Evolutionary conservation across 2,113 vertebrate species (phyloP), one percentile per base, ranked within the genome.

Genomic region (Micromys minutus): DNA sequence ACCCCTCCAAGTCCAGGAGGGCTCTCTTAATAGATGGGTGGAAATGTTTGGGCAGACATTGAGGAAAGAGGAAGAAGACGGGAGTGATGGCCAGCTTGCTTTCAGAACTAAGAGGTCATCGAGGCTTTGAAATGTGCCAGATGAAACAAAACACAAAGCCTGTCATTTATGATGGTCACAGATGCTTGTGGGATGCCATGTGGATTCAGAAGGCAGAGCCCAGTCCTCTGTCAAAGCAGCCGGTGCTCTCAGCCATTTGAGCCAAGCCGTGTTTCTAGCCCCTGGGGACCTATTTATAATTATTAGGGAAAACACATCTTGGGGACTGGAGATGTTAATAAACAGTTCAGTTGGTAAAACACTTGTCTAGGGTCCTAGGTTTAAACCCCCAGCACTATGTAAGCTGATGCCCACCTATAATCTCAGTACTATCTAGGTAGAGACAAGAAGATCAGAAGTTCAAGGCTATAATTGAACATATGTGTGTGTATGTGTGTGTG

Each of bases 101-200:
- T 59, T 59, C 79, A 59, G 79, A 42, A 24, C 39, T 89, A 6
- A 13, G 59, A 94, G 17, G 89, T 75, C 89, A 21, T 1, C 39
- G 0, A 75, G 83, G 69, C 16, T 22, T 36, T 81, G 22, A 79
- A 63, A 85, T 61, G 24, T 13, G 72, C 85, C 47, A 57, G 31
- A 71, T 65, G 90, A 92, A 94, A 90, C 26, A 52, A 67, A 79
- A 90, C 88, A 84, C 52, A 72, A 89, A 47, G 57, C 21, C 50
- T 42, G 67, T 52, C 59, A 59, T 31, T 88, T 61, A 9, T 47
- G 29, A 59, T n/a, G 59, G n/a, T 45, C 45, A 61, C 57, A 42
- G n/a, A 63, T 42, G n/a, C 13, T 57, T 81, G n/a, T 80, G 12
- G n/a, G 22, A 19, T 26, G 11, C n/a, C 57, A 1, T 42, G 26